These are phyloP conservation scores for Meta bourneti DNA, from an alignment of 2,888 invertebrate species.

Conservation along the genomic window DNA sequence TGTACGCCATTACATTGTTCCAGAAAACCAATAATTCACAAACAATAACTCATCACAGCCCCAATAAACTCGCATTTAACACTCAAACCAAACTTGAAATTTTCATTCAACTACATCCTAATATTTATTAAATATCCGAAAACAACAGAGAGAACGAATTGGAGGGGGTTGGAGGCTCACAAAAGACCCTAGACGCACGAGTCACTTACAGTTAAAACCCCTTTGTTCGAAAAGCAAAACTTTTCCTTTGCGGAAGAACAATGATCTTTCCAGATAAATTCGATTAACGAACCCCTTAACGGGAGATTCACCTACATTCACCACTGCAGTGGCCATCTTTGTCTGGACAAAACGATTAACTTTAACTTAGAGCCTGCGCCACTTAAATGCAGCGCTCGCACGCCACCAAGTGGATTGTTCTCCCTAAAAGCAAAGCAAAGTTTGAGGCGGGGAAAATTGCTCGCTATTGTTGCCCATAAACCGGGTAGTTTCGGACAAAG, in stretches of 20 bases:
- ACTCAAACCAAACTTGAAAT: neutral
- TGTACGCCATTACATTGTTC: no score
- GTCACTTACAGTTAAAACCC: slow-evolving; percentile 11
- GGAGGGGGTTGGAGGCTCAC: neutral
- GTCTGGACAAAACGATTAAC: slow-evolving; percentile 31
- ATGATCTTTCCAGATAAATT: slow-evolving; percentile 43
- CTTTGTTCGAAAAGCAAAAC: slow-evolving; percentile 37
- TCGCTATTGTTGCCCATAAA: neutral
- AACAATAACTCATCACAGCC: no score
- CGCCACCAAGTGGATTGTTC: neutral
- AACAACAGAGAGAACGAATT: neutral
- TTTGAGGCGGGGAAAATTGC: neutral
- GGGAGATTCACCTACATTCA: neutral
- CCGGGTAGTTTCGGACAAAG: neutral
- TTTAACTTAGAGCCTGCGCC: neutral
- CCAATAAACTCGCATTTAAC: neutral
- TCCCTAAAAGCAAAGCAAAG: neutral
- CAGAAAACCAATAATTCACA: no score
- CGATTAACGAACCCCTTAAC: slow-evolving; percentile 41
- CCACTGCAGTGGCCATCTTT: slow-evolving; percentile 41
- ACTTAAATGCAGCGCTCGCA: neutral
- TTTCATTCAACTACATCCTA: neutral
- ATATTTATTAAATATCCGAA: neutral
- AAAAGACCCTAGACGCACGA: neutral
- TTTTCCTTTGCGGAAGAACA: slow-evolving; percentile 14